A percentile compares a stretch with the other conserved stretches of the same genome.
These are phyloP conservation scores for Nerophis ophidion DNA, from an alignment of 2,113 vertebrate genomes.

Conservation along the genomic window DNA sequence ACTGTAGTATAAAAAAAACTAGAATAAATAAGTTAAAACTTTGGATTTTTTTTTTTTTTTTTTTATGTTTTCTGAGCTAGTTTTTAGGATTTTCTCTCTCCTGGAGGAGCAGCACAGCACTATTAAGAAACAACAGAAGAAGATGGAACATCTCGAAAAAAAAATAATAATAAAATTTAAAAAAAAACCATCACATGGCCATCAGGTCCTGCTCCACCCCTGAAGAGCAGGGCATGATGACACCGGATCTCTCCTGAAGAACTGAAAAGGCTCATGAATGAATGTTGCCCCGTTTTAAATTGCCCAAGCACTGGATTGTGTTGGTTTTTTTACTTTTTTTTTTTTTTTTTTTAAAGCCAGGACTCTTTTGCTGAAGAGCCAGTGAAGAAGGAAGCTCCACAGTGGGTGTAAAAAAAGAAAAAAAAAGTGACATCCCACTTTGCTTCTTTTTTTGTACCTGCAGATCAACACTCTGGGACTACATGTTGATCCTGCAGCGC, in stretches of 20 bases:
- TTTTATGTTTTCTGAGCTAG: constrained; percentile 94
- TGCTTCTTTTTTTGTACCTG: constrained; percentile 75
- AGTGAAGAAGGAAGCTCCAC: constrained; percentile 85
- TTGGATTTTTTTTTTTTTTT: constrained; percentile 96
- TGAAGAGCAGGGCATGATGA: constrained; percentile 77
- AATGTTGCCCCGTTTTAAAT: constrained; percentile 88
- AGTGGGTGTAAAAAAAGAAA: constrained; percentile 47
- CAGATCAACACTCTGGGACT: constrained; percentile 69
- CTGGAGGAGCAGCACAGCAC: constrained; percentile 90
- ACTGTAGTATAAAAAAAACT: constrained; percentile 96
- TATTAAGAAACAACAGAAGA: constrained; percentile 55
- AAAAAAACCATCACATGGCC: constrained; percentile 68
- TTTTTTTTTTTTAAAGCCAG: constrained; percentile 75
- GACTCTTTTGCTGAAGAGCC: constrained; percentile 89
- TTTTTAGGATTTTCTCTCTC: constrained; percentile 98
- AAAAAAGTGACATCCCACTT: constrained; percentile 80
- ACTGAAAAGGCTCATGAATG: constrained; percentile 77
- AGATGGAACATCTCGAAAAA: constrained; percentile 70
- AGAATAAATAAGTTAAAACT: constrained; percentile 98
- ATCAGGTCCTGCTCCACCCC: constrained; percentile 69
- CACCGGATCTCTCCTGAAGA: constrained; percentile 76
- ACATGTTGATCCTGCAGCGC: constrained; percentile 69
- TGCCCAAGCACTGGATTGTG: constrained; percentile 89
- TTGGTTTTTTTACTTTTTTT: constrained; percentile 78
- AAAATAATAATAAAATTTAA: too few relatives aligned